A percentile compares a stretch with the other conserved stretches of the same genome.
Evolutionary conservation across 2,888 invertebrate genomes (phyloP).

Genomic region (Nineta flava): DNA sequence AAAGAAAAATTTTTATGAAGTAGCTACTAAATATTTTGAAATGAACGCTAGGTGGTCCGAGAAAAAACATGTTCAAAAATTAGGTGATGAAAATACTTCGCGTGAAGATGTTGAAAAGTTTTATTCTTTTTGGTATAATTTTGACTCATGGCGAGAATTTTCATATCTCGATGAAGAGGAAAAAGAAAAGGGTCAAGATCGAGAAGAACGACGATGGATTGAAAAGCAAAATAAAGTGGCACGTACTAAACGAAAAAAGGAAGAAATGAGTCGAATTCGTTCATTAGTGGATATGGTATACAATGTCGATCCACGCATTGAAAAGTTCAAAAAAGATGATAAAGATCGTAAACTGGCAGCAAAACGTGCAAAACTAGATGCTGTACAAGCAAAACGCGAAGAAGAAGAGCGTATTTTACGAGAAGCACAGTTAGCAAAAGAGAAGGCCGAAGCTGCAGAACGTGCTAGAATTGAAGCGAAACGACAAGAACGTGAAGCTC

Average conservation of each 20-base stretch:
- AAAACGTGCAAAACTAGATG: constrained; percentile 76
- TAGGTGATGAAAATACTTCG: constrained; percentile 58
- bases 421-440: constrained; percentile 58
- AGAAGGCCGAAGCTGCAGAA: constrained; percentile 66
- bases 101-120: constrained; percentile 82
- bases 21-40: constrained; percentile 51
- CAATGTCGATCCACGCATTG: constrained; percentile 83
- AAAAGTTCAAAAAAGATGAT: constrained; percentile 83
- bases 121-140: constrained; percentile 96
- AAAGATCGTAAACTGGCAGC: constrained; percentile 78
- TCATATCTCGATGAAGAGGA: constrained; percentile 98
- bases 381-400: constrained; percentile 63
- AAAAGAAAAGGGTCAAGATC: constrained; percentile 91
- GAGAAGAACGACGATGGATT: constrained; percentile 94
- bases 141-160: constrained; percentile 98
- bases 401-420: constrained; percentile 64
- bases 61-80: constrained; percentile 64
- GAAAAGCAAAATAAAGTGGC: constrained; percentile 95
- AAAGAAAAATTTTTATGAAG: constrained; percentile 64
- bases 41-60: constrained; percentile 85
- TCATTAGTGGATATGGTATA: constrained; percentile 88
- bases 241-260: constrained; percentile 85
- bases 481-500: constrained; percentile 70
- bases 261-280: constrained; percentile 87
- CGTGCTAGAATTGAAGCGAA: constrained; percentile 65